phyloP scores from a whole-genome alignment of 2,113 vertebrate species.

The Microtus ochrogaster region DNA sequence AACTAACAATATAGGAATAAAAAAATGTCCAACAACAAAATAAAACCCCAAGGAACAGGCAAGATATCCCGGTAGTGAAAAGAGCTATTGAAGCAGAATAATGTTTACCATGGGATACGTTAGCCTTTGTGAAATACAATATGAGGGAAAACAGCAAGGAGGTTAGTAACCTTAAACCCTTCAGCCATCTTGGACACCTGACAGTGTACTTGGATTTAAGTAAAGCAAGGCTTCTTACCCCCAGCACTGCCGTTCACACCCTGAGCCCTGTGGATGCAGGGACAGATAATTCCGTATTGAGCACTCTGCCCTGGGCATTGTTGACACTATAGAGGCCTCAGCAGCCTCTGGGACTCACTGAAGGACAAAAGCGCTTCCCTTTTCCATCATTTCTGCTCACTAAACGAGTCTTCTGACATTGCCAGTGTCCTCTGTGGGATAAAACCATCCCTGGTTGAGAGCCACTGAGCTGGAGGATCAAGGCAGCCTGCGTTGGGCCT shows the following conservation, averaged over 20 bases:
- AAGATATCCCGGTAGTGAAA: conserved; percentile 46
- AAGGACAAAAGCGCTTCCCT: not conserved
- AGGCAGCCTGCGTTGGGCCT: not conserved
- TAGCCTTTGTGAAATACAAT: conserved; percentile 17
- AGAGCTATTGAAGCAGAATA: conserved; percentile 51
- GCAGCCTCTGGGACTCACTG: not conserved
- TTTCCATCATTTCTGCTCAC: not conserved
- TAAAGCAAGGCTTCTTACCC: not conserved
- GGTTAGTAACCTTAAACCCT: not conserved
- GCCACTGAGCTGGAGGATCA: not conserved
- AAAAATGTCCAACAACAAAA: conserved; percentile 33
- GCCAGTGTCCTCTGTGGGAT: not conserved
- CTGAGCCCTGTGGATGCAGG: not conserved
- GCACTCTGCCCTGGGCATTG: not conserved
- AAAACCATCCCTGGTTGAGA: not conserved
- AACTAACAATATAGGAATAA: conserved; percentile 44
- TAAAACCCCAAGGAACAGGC: conserved; percentile 42
- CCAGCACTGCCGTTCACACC: not conserved
- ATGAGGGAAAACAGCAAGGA: conserved; percentile 10
- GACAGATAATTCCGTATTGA: not conserved
- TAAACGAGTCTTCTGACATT: not conserved
- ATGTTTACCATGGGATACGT: conserved; percentile 38
- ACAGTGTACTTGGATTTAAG: conserved; percentile 28
- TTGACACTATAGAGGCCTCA: not conserved
- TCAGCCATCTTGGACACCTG: not conserved